Base-by-base conservation (phyloP, 2,797 vertebrate genomes). In the Xiphophorus birchmanni region DNA sequence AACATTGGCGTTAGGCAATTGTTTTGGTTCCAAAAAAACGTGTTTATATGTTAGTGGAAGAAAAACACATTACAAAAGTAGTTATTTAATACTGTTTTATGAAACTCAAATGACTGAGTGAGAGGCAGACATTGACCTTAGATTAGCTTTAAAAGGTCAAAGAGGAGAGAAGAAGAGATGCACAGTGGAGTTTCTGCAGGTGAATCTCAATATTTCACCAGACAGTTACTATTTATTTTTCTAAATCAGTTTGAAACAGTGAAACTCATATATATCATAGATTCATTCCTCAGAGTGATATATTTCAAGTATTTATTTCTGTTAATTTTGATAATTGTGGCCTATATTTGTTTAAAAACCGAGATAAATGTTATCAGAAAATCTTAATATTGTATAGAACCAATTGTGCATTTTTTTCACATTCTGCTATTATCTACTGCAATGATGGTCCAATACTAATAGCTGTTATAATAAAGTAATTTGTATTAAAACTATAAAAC, bases 11-110 rank as follows among this genome's bases (percentile, higher is more conserved):
- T 76, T 82, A 85, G 40, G 79, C 83, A 81, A 29, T n/a, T 72
- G 69, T n/a, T 74, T 77, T 82, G 50, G 79, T 87, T 75, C 81
- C 44, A 44, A 80, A 45, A 45, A 18, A 45, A 37, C 17, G 1
- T 6, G 11, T 67, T 72, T 45, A n/a, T 74, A 48, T 88, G 78
- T 92, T 90, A 89, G 84, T 83, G 74, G 73, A 80, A 86, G 4
- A 89, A 89, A 78, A 85, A 79, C n/a, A 74, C 73, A 88, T 81
- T 89, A 86, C 74, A 84, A 80, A 48, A 35, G 26, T 44, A 82
- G 32, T 82, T 85, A 80, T 65, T 85, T 73, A 75, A 40, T 76
- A 82, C 86, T 78, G 63, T 56, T 15, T 71, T n/a, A 71, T 26
- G 11, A 23, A 71, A n/a, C 40, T 26, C 8, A 44, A 71, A 1